Evolutionary conservation across 2,888 invertebrate genomes (phyloP).

Genomic region (Dryococelus australis): DNA sequence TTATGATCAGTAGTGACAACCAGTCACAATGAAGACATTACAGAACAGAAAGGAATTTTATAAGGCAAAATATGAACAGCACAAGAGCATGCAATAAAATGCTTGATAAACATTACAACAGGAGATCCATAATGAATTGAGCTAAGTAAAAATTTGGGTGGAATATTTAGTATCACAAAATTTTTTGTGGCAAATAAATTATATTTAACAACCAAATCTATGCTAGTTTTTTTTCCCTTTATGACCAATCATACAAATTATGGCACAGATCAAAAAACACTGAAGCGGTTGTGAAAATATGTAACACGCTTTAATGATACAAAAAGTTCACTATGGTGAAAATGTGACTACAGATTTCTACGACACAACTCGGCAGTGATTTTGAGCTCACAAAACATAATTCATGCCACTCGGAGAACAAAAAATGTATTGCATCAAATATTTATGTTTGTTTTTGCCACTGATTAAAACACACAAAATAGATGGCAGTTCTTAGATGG

Average conservation of each 20-base stretch:
- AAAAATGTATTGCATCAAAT: not conserved
- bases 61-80: not conserved
- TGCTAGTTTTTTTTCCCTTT: not conserved
- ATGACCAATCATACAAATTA: not conserved
- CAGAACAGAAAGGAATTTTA: not conserved
- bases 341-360: not conserved
- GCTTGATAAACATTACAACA: slow-evolving; percentile 8
- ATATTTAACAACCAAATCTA: slow-evolving; percentile 6
- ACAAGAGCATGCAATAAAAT: not conserved
- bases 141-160: slow-evolving; percentile 7
- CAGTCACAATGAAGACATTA: not conserved
- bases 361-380: slow-evolving; percentile 16
- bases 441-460: not conserved
- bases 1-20: not conserved
- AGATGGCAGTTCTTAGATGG: slow-evolving; percentile 26
- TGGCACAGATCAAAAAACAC: not conserved
- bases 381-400: not conserved
- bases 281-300: not conserved
- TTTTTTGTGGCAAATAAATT: not conserved
- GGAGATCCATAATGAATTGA: slow-evolving; percentile 4
- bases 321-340: not conserved
- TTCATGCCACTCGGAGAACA: slow-evolving; percentile 16
- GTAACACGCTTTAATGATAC: not conserved
- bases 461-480: slow-evolving; percentile 16
- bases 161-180: not conserved